Evolutionary conservation across 2,113 vertebrate species (phyloP), one percentile per base, ranked within the genome.

Genomic region (Urocolius indicus): DNA sequence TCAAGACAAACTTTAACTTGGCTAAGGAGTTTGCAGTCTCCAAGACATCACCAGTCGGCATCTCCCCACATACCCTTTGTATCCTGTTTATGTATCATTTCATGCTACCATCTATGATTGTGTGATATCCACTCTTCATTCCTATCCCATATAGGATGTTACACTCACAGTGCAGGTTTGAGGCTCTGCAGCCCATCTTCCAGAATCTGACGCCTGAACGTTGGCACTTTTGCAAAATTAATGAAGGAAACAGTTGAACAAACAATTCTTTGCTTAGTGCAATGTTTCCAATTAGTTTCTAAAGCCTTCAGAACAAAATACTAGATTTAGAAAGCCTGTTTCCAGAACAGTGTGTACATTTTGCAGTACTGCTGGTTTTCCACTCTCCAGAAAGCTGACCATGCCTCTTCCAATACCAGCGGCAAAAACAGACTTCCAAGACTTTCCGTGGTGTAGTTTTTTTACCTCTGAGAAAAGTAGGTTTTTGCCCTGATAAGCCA

Each of bases 281-380:
- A 34, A 13, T 1, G 1, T 12, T 57, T 41, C 30, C 26, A 13
- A 11, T 34, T 13, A 32, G 49, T 6, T 16, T 19, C 84, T 69
- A 2, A 13, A 43, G 14, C 5, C 21, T 24, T 17, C 52, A 0
- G 4, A 48, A 32, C 14, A 29, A 36, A 23, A 8, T 0, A 0
- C 55, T 49, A 61, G 7, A 3, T 10, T 80, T 36, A 13, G 55
- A 66, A 11, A 55, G 59, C 43, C 69, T 4, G 24, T 8, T 34
- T 18, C 66, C 73, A 71, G 52, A 24, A 3, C 62, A 5, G 30
- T 2, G 2, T 1, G 17, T 29, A 16, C 27, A 23, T 8, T 21
- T 23, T 3, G 41, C n/a, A 27, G 29, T 3, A 18, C 46, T 19
- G 73, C 41, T 30, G 36, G 0, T 13, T 27, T 34, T 36, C 51